Evolutionary conservation across 2,797 vertebrate genomes (phyloP), one percentile per base, ranked within the genome.

Genomic region (Chelon auratus): DNA sequence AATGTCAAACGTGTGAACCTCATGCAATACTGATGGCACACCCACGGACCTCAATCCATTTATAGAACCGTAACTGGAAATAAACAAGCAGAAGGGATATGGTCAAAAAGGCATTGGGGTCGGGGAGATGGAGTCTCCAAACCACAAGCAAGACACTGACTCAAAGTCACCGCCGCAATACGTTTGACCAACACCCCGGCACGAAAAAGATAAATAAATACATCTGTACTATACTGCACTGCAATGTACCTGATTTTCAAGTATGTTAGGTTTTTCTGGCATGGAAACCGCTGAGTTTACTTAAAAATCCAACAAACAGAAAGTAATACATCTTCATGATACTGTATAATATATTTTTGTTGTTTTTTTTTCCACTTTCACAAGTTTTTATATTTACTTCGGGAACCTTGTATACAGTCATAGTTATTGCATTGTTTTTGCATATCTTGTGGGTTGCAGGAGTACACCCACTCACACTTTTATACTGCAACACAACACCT

Each of bases 401-500:
- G 75, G 89, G 71, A 93, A 83, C 89, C 85, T 92, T 89, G 83
- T 87, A 94, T 95, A 97, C 96, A 93, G 95, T 97, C 96, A 95
- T 94, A 92, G 94, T 96, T 99, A 98, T 98, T 99, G 97, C 97
- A 97, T 99, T 98, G 97, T 96, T 97, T 99, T 99, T 99, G 97
- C 97, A 99, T 99, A 99, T 98, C 96, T 97, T 96, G 97, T 97
- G 96, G 96, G 96, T 96, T 95, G 93, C 88, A 87, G 81, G 75
- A 77, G 42, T 62, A 61, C 80, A 87, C 80, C 89, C 89, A 94
- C 92, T 86, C 77, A 71, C 83, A 82, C 68, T 74, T 3, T 75
- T 69, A 62, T 47, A 81, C 85, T 81, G 80, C 81, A 88, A 82
- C 84, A 85, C 68, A 84, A 88, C 82, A 66, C 37, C 68, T 84